phyloP scores from a whole-genome alignment of 23 tunicate species.

The Aplidium turbinatum region DNA sequence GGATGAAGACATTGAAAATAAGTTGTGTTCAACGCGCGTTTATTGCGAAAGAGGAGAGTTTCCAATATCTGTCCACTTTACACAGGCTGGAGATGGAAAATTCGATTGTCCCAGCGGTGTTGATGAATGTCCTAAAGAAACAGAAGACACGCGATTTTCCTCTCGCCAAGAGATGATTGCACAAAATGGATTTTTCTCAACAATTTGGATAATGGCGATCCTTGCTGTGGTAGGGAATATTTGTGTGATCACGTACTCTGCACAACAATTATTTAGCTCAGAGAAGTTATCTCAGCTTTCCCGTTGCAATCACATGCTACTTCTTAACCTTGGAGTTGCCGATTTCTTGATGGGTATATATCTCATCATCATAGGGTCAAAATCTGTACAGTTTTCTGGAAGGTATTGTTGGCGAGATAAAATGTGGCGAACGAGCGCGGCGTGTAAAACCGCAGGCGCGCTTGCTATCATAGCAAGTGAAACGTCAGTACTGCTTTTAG shows the following conservation, averaged over 20 bases:
- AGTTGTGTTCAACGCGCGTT: background rate
- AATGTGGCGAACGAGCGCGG: slow-evolving; percentile 46
- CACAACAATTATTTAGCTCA: background rate
- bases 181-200: background rate
- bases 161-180: background rate
- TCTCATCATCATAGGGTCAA: slow-evolving; percentile 33
- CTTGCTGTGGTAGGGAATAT: background rate
- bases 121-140: background rate
- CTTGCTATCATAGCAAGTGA: slow-evolving; percentile 53
- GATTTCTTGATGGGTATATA: slow-evolving; percentile 78
- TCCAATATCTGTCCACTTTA: background rate
- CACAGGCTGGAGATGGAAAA: background rate
- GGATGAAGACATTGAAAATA: slow-evolving; percentile 9
- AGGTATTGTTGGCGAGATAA: slow-evolving; percentile 29
- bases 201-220: slow-evolving; percentile 7
- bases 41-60: background rate
- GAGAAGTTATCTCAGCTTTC: background rate
- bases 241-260: background rate
- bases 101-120: background rate
- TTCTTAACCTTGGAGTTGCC: slow-evolving; percentile 50
- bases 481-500: slow-evolving; percentile 64
- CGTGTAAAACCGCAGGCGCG: slow-evolving; percentile 44
- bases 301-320: slow-evolving; percentile 54
- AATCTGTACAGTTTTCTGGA: slow-evolving; percentile 41
- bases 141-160: background rate